Evolutionary conservation across 2,797 vertebrate genomes (phyloP).

Genomic region (Sebastes miniatus): DNA sequence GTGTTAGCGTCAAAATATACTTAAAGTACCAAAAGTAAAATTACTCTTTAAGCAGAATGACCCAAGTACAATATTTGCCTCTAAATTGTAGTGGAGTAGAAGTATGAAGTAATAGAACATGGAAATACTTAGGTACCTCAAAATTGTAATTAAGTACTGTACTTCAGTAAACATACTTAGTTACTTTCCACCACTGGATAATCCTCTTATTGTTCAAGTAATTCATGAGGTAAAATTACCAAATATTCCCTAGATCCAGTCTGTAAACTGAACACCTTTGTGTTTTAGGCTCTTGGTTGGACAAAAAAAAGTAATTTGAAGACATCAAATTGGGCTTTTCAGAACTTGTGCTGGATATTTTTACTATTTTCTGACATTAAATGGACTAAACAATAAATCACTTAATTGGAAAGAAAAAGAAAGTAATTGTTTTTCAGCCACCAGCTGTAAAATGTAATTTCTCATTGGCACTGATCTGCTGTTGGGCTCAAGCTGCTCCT

Average conservation of each 20-base stretch:
- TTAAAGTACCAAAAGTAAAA: too few relatives aligned
- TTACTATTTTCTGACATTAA: not conserved
- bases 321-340: not conserved
- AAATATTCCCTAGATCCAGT: not conserved
- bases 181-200: not conserved
- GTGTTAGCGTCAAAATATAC: too few relatives aligned
- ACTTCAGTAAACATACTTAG: not conserved
- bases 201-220: not conserved
- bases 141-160: not conserved
- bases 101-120: not conserved
- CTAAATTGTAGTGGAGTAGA: not conserved
- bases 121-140: not conserved
- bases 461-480: not conserved
- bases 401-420: not conserved
- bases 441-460: constrained; percentile 4
- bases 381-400: not conserved
- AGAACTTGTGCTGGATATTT: not conserved
- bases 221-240: not conserved
- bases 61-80: not conserved
- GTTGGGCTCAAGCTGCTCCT: not conserved
- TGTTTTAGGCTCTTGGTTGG: not conserved
- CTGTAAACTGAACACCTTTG: not conserved
- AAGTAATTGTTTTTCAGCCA: not conserved
- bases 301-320: not conserved
- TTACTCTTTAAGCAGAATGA: too few relatives aligned